Evolutionary conservation across 1,140 invertebrate genomes (phyloP).

Genomic region (Cotesia typhae): DNA sequence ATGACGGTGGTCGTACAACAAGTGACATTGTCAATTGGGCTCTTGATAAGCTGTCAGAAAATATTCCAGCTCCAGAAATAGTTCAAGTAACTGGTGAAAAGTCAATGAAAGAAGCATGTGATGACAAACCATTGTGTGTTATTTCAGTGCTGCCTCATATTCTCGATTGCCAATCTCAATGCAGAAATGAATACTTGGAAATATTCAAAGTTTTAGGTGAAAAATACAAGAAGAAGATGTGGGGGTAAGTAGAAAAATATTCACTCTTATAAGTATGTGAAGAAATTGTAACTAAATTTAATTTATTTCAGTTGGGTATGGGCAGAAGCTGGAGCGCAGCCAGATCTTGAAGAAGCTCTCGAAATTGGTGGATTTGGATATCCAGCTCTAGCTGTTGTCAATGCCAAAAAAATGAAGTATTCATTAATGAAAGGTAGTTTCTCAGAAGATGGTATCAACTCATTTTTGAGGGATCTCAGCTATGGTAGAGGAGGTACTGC

Average conservation of each 20-base stretch:
- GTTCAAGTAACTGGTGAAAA: conserved; percentile 71
- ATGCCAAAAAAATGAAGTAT: conserved; percentile 97
- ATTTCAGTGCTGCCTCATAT: conserved; percentile 96
- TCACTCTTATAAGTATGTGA: conserved; percentile 16
- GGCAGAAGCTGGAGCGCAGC: conserved; percentile 89
- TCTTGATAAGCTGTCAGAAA: conserved; percentile 84
- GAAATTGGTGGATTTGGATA: conserved; percentile 94
- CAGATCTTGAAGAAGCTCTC: conserved; percentile 84
- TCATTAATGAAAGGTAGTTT: conserved; percentile 93
- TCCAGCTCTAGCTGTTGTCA: conserved; percentile 95
- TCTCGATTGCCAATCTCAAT: conserved; percentile 94
- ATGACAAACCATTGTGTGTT: conserved; percentile 90
- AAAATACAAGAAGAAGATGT: conserved; percentile 94
- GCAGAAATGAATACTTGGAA: conserved; percentile 88
- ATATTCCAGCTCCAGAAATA: conserved; percentile 90
- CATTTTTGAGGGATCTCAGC: conserved; percentile 93
- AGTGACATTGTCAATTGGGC: conserved; percentile 93
- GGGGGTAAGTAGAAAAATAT: conserved; percentile 78
- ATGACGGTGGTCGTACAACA: conserved; percentile 89
- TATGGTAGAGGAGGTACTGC: conserved; percentile 94
- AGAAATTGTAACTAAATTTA: conserved; percentile 27
- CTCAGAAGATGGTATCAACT: conserved; percentile 92
- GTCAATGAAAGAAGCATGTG: conserved; percentile 79
- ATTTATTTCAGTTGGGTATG: conserved; percentile 84
- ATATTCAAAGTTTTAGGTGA: conserved; percentile 82